These are phyloP conservation scores for Australoheros facetus DNA, from an alignment of 2,797 vertebrate genomes.

Conservation along the genomic window DNA sequence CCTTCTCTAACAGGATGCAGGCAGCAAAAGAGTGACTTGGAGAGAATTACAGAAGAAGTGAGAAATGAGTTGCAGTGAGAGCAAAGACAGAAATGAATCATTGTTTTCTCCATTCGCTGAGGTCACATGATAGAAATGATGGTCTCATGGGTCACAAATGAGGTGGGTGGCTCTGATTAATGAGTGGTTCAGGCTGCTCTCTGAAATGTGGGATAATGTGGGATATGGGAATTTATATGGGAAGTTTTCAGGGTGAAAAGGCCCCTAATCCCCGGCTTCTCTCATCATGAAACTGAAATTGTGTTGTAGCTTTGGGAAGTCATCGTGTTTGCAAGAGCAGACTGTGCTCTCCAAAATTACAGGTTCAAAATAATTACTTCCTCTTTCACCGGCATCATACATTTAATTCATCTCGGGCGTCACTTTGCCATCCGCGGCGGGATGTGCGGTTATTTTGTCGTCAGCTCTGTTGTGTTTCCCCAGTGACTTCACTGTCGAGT, in stretches of 20 bases:
- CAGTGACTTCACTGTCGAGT: slow-evolving; percentile 41
- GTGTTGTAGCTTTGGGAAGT: slow-evolving; percentile 13
- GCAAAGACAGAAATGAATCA: slow-evolving; percentile 38
- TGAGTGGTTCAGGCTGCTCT: not conserved
- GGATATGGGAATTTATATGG: not conserved
- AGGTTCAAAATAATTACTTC: slow-evolving; percentile 18
- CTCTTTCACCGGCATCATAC: not conserved
- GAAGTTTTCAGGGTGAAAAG: not conserved
- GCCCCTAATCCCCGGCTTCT: not conserved
- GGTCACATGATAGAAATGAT: slow-evolving; percentile 17
- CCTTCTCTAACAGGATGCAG: slow-evolving; percentile 9
- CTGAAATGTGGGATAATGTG: not conserved
- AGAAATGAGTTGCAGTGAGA: slow-evolving; percentile 22
- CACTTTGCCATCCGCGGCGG: slow-evolving; percentile 25
- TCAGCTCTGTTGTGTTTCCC: slow-evolving; percentile 29
- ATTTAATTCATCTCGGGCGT: slow-evolving; percentile 6
- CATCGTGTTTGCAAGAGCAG: slow-evolving; percentile 30
- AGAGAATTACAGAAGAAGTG: slow-evolving; percentile 15
- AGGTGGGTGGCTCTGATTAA: slow-evolving; percentile 53
- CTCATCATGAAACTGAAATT: not conserved
- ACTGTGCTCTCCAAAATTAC: slow-evolving; percentile 23
- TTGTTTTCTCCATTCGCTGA: slow-evolving; percentile 37
- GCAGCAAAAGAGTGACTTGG: slow-evolving; percentile 2
- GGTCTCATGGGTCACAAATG: slow-evolving; percentile 51
- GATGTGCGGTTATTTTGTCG: slow-evolving; percentile 11